Evolutionary conservation across 2,797 vertebrate species (phyloP), one percentile per base, ranked within the genome.

Genomic region (Xiphorhynchus erythropygius): DNA sequence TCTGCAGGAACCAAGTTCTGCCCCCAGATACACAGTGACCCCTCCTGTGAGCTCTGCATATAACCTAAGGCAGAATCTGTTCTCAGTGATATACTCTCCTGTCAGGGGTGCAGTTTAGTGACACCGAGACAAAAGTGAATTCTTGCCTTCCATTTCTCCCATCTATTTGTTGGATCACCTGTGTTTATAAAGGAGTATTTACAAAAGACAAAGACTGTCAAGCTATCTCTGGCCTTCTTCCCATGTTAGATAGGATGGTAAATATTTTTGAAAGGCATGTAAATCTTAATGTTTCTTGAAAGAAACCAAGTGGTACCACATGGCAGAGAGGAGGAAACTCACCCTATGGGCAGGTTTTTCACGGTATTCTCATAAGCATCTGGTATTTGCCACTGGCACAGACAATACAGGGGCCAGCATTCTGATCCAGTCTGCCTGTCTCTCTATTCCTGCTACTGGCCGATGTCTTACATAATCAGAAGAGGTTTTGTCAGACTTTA

Each of bases 251-350:
- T 76, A 93, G 53, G 32, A 91, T 55, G 41, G 89, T 63, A 96
- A 96, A 86, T 96, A 87, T 89, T 94, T 94, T 90, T 86, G 80
- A 91, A 97, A 79, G 63, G n/a, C 76, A 91, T 86, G 59, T 88
- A 78, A 96, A 95, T 55, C 76, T 93, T 81, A 75, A 49, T 56
- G 47, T 33, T 93, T 86, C 91, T 94, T 83, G 87, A 82, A 93
- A 84, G 80, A 86, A 90, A 73, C 87, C 92, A 93, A 91, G 59
- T 0, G 0, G 44, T 79, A 88, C 76, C 94, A 96, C 73, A 96
- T 88, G 87, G 79, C 74, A 83, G 42, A 89, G 55, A 91, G 42
- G 23, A 94, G 83, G 84, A 90, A 95, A 79, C 53, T 87, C 79
- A 93, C 76, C 73, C 91, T 79, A 42, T 76, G 76, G 90, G 89